Conservation (phyloP, 2,888 invertebrate genomes). For the Beris morrisii region DNA sequence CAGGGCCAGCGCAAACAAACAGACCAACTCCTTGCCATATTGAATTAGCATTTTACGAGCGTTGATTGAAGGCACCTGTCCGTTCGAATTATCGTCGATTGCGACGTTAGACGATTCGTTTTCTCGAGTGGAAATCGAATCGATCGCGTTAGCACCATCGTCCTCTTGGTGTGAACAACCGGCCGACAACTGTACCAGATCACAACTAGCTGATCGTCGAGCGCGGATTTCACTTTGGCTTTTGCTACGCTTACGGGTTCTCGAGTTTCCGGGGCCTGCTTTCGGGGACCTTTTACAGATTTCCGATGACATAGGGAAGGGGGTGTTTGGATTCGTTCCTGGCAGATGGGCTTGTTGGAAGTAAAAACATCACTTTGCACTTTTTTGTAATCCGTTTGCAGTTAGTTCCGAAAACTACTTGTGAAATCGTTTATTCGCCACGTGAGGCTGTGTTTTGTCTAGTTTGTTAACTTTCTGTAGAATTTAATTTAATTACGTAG, state of each 20-base stretch:
- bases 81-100: slow-evolving; percentile 5
- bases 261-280: slow-evolving; percentile 3
- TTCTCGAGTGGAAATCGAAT: background rate
- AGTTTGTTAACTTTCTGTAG: no score
- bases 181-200: slow-evolving; percentile 1
- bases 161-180: background rate
- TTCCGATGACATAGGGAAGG: slow-evolving; percentile 29
- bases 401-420: no score
- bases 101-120: background rate
- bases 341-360: background rate
- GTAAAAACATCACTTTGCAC: slow-evolving; percentile 20
- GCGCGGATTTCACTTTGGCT: background rate
- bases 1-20: slow-evolving; percentile 35
- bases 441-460: no score
- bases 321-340: slow-evolving; percentile 13
- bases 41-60: slow-evolving; percentile 35
- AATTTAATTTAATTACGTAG: no score
- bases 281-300: slow-evolving; percentile 7
- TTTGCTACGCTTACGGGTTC: background rate
- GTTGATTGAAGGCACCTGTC: background rate
- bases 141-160: slow-evolving; percentile 12
- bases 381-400: background rate
- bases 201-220: slow-evolving; percentile 14
- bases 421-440: no score
- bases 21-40: slow-evolving; percentile 36